A percentile compares a stretch with the other conserved stretches of the same genome.
phyloP scores from a whole-genome alignment of 2,888 invertebrate species.

The Phaedon cochleariae region DNA sequence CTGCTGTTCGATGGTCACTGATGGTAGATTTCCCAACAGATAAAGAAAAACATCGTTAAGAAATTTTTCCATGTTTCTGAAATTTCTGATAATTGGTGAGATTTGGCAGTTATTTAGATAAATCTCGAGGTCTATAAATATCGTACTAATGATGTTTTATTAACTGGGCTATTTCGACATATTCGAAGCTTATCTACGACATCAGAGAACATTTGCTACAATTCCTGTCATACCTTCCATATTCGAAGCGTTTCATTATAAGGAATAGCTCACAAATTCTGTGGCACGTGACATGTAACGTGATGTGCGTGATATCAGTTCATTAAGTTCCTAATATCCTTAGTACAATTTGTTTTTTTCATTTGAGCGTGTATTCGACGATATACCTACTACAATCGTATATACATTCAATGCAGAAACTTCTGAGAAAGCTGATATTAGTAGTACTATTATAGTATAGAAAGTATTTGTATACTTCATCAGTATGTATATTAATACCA shows the following conservation, averaged over 20 bases:
- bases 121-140: slow-evolving; percentile 14
- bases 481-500: too few species aligned
- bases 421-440: too few species aligned
- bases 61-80: slow-evolving; percentile 1
- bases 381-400: too few species aligned
- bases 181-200: background rate
- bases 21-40: slow-evolving; percentile 1
- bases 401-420: too few species aligned
- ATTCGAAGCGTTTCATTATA: background rate
- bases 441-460: too few species aligned
- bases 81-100: slow-evolving; percentile 34
- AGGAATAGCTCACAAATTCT: background rate
- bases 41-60: background rate
- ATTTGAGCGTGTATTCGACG: too few species aligned
- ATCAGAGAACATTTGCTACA: background rate
- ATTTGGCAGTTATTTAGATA: slow-evolving; percentile 28
- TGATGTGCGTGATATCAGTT: too few species aligned
- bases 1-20: background rate
- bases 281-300: background rate
- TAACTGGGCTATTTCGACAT: background rate
- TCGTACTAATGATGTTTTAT: slow-evolving; percentile 17
- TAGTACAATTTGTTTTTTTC: too few species aligned
- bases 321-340: too few species aligned
- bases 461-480: too few species aligned
- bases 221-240: background rate